phyloP scores from a whole-genome alignment of 2,888 invertebrate genomes.

The Agriotes lineatus region DNA sequence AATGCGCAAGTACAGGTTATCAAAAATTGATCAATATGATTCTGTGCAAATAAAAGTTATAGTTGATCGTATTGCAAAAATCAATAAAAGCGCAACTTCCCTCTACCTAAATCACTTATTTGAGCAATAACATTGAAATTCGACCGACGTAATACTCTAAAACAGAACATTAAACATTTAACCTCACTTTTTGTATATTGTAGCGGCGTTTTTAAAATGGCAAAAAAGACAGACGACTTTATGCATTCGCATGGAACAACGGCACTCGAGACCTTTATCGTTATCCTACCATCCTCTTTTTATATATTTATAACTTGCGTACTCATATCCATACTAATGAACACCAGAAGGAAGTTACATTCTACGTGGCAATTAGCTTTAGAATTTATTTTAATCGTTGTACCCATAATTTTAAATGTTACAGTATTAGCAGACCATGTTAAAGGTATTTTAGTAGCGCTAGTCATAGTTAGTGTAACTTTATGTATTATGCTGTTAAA shows the following conservation, averaged over 20 bases:
- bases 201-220: not conserved
- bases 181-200: not conserved
- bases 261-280: conserved; percentile 66
- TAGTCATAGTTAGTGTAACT: conserved; percentile 45
- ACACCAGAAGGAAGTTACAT: conserved; percentile 12
- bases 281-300: conserved; percentile 60
- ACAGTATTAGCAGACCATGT: conserved; percentile 68
- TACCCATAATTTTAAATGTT: conserved; percentile 70
- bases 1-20: too few species aligned
- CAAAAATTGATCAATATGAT: too few species aligned
- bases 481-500: conserved; percentile 29
- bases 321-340: conserved; percentile 52
- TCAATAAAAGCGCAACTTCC: too few species aligned
- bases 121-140: too few species aligned
- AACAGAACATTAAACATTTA: too few species aligned
- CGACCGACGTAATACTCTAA: too few species aligned
- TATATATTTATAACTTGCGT: conserved; percentile 57
- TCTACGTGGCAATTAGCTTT: conserved; percentile 59
- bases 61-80: too few species aligned
- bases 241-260: conserved; percentile 69
- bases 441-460: conserved; percentile 46
- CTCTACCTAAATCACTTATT: too few species aligned
- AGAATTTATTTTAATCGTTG: conserved; percentile 71
- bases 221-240: not conserved
- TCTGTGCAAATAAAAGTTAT: too few species aligned